phyloP scores from a whole-genome alignment of 2,797 vertebrate species.

The Cephalopachus bancanus region DNA sequence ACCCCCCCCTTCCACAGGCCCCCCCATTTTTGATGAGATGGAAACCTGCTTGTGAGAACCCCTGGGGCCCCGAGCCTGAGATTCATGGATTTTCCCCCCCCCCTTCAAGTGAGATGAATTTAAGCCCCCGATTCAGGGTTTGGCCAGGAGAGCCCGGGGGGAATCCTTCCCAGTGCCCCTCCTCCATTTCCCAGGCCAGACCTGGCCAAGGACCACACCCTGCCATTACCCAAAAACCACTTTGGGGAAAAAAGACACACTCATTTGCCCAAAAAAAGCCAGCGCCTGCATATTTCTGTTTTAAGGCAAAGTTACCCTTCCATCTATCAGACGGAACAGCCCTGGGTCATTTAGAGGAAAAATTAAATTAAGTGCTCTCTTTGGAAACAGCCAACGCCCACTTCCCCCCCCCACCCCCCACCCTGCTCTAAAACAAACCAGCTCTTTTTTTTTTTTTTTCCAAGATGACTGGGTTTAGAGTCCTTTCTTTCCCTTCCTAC shows the following conservation, averaged over 20 bases:
- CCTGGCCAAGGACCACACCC: neutral
- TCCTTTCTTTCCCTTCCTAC: conserved; percentile 54
- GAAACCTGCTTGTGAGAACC: neutral
- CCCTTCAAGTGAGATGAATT: conserved; percentile 12
- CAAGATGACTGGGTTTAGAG: conserved; percentile 61
- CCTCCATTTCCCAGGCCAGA: neutral
- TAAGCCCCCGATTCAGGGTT: neutral
- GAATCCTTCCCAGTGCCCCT: neutral
- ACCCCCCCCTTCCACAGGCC: neutral
- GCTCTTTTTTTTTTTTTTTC: conserved; percentile 68
- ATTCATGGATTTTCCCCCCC: neutral
- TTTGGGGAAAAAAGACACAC: conserved; percentile 72
- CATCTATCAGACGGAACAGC: conserved; percentile 74
- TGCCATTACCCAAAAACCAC: conserved; percentile 41
- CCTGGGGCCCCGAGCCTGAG: conserved; percentile 1
- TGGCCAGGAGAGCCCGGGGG: neutral
- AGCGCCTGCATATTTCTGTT: conserved; percentile 72
- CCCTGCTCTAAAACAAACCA: conserved; percentile 72
- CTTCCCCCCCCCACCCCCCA: conserved; percentile 63
- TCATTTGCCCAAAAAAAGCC: conserved; percentile 74
- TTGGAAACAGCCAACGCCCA: conserved; percentile 77
- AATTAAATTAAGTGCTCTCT: conserved; percentile 77
- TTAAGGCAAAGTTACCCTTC: conserved; percentile 82
- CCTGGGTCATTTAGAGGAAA: conserved; percentile 78
- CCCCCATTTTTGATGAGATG: neutral